Evolutionary conservation across 2,888 invertebrate species (phyloP).

Genomic region (Calliscelio sp.): DNA sequence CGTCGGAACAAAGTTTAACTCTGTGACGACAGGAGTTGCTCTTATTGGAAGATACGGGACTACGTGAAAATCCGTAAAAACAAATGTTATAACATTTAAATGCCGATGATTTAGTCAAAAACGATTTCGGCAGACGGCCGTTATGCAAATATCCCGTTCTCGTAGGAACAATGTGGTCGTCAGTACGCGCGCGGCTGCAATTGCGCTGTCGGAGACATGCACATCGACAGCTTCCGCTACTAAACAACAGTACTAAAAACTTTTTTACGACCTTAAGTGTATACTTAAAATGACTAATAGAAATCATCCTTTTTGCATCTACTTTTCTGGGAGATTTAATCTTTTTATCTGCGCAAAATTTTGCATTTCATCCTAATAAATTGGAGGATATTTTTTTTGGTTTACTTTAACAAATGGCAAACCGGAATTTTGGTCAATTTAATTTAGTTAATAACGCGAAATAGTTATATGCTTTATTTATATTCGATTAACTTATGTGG

Average conservation of each 20-base stretch:
- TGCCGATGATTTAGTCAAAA: constrained; percentile 66
- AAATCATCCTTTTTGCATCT: constrained; percentile 46
- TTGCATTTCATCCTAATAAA: too few relatives aligned
- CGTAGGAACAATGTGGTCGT: constrained; percentile 70
- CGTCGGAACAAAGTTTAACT: constrained; percentile 51
- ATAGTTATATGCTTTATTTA: constrained; percentile 51
- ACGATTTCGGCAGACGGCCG: constrained; percentile 63
- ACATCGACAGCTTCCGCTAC: constrained; percentile 74
- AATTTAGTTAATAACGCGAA: constrained; percentile 38
- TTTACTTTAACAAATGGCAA: too few relatives aligned
- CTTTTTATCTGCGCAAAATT: constrained; percentile 32
- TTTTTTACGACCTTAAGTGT: constrained; percentile 72
- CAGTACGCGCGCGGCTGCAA: constrained; percentile 61
- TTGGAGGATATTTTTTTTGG: too few relatives aligned
- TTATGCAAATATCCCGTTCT: constrained; percentile 73
- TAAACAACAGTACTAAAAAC: constrained; percentile 75
- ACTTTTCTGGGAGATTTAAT: constrained; percentile 67
- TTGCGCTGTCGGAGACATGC: constrained; percentile 68
- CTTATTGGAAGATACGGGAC: constrained; percentile 48
- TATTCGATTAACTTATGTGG: constrained; percentile 70
- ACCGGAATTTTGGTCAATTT: constrained; percentile 18
- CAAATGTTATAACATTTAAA: constrained; percentile 69
- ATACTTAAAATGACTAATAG: constrained; percentile 74
- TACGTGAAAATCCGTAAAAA: constrained; percentile 63
- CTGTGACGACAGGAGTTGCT: constrained; percentile 32